Conservation (phyloP, 1,140 invertebrate species). For the Antheraea mylitta region DNA sequence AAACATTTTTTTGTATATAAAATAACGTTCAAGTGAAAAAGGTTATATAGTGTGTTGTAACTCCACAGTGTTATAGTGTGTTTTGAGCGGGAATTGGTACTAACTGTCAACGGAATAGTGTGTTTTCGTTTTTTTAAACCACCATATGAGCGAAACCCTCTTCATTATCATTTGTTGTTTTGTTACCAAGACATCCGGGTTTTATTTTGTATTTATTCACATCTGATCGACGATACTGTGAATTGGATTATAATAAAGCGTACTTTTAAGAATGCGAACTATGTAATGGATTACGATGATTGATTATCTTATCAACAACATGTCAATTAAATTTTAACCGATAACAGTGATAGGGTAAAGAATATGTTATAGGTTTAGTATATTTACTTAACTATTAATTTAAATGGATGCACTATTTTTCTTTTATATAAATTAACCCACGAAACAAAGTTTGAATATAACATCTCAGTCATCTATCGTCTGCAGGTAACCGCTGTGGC, state of each 20-base stretch:
- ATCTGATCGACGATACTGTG: constrained; percentile 22
- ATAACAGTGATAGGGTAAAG: background rate
- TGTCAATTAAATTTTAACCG: constrained; percentile 1
- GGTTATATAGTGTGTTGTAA: constrained; percentile 24
- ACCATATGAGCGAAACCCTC: constrained; percentile 62
- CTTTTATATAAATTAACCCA: background rate
- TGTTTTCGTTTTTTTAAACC: constrained; percentile 44
- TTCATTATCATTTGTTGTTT: constrained; percentile 68
- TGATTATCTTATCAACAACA: constrained; percentile 6
- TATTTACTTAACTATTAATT: background rate
- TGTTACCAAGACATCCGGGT: constrained; percentile 68
- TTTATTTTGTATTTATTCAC: constrained; percentile 37
- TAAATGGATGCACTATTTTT: background rate
- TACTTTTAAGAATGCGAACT: background rate
- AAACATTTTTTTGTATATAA: constrained; percentile 37
- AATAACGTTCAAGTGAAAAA: constrained; percentile 52
- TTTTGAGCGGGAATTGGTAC: constrained; percentile 52
- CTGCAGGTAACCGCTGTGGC: constrained; percentile 57
- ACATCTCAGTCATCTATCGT: background rate
- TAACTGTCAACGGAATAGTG: constrained; percentile 35
- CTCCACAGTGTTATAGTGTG: constrained; percentile 23
- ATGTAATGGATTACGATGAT: constrained; percentile 33
- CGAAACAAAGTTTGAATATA: background rate
- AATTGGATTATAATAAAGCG: constrained; percentile 3
- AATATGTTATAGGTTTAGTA: background rate